These are phyloP conservation scores for Drosophila ambigua DNA, from an alignment of 1,140 invertebrate genomes.

Conservation along the genomic window DNA sequence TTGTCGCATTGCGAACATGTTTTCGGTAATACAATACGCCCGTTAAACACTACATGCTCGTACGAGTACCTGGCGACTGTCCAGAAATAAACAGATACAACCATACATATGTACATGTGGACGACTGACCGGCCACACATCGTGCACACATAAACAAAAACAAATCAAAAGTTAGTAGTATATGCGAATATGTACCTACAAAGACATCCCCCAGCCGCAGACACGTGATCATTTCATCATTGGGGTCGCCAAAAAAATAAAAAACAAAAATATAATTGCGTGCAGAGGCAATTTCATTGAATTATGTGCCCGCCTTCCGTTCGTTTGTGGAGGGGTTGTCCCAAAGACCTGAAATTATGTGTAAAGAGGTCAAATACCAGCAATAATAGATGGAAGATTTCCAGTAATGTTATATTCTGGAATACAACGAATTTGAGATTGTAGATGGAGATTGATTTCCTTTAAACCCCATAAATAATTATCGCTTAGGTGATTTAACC, in stretches of 20 bases:
- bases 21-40: slow-evolving; percentile 49
- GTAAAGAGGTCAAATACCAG: slow-evolving; percentile 40
- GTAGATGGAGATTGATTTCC: too few species aligned
- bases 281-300: slow-evolving; percentile 43
- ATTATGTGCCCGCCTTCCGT: slow-evolving; percentile 25
- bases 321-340: not conserved
- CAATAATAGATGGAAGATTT: slow-evolving; percentile 9
- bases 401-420: too few species aligned
- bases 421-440: too few species aligned
- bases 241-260: slow-evolving; percentile 39
- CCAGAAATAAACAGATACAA: not conserved
- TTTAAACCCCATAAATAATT: slow-evolving; percentile 3
- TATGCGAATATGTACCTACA: too few species aligned
- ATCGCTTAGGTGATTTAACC: slow-evolving; percentile 27
- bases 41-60: too few species aligned
- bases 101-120: not conserved
- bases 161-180: slow-evolving; percentile 27
- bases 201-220: slow-evolving; percentile 6
- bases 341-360: slow-evolving; percentile 2
- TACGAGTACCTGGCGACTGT: slow-evolving; percentile 10
- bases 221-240: slow-evolving; percentile 57
- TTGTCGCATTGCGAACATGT: slow-evolving; percentile 44
- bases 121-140: slow-evolving; percentile 38
- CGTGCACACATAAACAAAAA: slow-evolving; percentile 33
- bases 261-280: slow-evolving; percentile 50